Evolutionary conservation across 2,797 vertebrate species (phyloP).

Genomic region (Numenius phaeopus): DNA sequence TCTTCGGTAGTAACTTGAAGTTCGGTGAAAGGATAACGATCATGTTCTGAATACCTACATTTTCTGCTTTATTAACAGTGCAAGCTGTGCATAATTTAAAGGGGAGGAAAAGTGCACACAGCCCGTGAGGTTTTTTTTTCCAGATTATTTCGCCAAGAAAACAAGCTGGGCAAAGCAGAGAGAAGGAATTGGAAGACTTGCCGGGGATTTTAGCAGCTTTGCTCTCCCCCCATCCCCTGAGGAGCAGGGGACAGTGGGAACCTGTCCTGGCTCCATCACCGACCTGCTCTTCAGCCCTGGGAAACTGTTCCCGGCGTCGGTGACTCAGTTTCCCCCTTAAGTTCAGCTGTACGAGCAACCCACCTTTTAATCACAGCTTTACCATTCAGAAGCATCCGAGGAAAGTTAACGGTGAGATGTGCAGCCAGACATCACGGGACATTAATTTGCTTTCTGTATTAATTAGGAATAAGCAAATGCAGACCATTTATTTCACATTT

Average conservation of each 20-base stretch:
- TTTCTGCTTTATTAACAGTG: neutral
- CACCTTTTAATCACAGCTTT: neutral
- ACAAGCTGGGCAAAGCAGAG: neutral
- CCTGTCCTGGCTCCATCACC: neutral
- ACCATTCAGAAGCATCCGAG: neutral
- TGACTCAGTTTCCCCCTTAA: neutral
- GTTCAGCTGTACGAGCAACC: neutral
- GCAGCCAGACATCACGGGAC: accelerated
- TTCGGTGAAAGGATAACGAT: neutral
- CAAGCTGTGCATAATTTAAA: neutral
- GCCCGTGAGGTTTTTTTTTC: neutral
- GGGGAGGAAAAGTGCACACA: neutral
- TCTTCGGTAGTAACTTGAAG: neutral
- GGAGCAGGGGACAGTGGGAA: neutral
- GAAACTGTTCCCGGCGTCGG: accelerated
- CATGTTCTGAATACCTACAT: neutral
- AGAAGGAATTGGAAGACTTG: accelerated
- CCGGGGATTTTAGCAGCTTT: neutral
- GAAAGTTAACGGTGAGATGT: accelerated
- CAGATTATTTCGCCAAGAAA: neutral
- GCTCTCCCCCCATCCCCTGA: neutral
- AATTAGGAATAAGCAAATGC: accelerated
- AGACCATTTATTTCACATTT: neutral
- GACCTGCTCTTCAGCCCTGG: neutral
- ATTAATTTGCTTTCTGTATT: accelerated